Conservation (phyloP, 2,113 vertebrate species). For the Pao palembangensis region DNA sequence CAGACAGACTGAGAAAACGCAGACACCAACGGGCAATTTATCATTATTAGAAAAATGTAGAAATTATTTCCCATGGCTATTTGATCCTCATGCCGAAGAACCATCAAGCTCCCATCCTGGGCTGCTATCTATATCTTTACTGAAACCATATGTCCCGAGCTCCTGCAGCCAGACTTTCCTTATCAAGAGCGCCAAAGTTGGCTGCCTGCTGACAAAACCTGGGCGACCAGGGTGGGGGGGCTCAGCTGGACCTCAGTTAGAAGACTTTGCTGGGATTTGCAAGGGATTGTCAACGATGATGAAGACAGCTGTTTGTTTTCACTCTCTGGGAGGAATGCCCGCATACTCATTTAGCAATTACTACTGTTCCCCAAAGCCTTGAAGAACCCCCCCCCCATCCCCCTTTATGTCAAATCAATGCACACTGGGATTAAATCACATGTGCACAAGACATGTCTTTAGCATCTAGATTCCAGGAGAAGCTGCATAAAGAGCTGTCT, state of each 20-base stretch:
- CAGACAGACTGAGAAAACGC: background rate
- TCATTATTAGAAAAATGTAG: no score
- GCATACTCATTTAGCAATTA: background rate
- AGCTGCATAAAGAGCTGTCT: background rate
- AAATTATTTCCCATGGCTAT: background rate
- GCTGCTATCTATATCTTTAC: conserved; percentile 54
- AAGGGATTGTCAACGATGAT: conserved; percentile 3
- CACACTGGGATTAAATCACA: background rate
- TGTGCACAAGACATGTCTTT: background rate
- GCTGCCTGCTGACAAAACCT: conserved; percentile 51
- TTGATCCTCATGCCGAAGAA: conserved; percentile 2
- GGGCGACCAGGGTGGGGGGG: conserved; percentile 47
- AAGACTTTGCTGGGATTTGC: conserved; percentile 9
- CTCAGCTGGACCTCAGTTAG: conserved; percentile 39
- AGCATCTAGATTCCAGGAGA: background rate
- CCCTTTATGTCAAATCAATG: background rate
- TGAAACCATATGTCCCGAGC: conserved; percentile 68
- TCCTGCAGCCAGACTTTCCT: conserved; percentile 49
- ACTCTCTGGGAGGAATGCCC: conserved; percentile 3
- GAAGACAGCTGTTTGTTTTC: conserved; percentile 3
- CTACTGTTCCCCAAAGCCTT: background rate
- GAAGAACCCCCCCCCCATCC: background rate
- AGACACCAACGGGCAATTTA: background rate
- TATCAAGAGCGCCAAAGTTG: conserved; percentile 55
- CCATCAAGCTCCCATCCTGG: background rate